Evolutionary conservation across 1,140 invertebrate genomes (phyloP).

Genomic region (Plodia interpunctella): DNA sequence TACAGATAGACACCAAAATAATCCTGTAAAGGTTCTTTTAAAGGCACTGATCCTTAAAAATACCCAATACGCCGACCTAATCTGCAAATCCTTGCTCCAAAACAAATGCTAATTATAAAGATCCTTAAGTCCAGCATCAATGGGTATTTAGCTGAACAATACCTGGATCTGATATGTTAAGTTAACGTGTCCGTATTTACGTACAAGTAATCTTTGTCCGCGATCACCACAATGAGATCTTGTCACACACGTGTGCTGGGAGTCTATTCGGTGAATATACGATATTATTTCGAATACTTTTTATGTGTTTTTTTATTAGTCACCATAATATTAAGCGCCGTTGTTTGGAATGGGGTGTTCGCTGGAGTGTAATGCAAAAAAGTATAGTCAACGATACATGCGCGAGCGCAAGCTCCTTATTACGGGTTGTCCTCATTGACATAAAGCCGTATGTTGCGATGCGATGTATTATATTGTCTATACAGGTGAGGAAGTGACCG

Average conservation of each 20-base stretch:
- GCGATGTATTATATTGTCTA: too few species aligned
- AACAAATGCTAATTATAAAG: not conserved
- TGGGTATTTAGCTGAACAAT: slow-evolving; percentile 10
- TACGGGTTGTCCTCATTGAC: too few species aligned
- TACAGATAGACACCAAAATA: too few species aligned
- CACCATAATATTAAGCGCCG: not conserved
- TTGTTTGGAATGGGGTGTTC: too few species aligned
- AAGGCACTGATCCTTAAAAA: too few species aligned
- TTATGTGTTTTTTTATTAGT: not conserved
- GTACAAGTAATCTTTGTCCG: slow-evolving; percentile 34
- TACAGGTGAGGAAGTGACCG: too few species aligned
- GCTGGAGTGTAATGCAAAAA: too few species aligned
- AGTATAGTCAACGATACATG: too few species aligned
- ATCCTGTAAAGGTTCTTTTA: too few species aligned
- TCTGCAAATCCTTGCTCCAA: not conserved
- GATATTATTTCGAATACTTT: not conserved
- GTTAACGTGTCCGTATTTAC: slow-evolving; percentile 37
- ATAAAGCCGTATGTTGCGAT: too few species aligned
- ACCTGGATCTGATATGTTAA: slow-evolving; percentile 34
- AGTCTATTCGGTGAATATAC: slow-evolving; percentile 25
- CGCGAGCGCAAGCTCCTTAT: too few species aligned
- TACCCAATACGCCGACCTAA: too few species aligned
- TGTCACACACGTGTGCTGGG: slow-evolving; percentile 49
- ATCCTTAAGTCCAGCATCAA: not conserved
- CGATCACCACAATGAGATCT: slow-evolving; percentile 55